Conservation (phyloP, 92 coral and sea anemone genomes). For the Pocillopora grandis region DNA sequence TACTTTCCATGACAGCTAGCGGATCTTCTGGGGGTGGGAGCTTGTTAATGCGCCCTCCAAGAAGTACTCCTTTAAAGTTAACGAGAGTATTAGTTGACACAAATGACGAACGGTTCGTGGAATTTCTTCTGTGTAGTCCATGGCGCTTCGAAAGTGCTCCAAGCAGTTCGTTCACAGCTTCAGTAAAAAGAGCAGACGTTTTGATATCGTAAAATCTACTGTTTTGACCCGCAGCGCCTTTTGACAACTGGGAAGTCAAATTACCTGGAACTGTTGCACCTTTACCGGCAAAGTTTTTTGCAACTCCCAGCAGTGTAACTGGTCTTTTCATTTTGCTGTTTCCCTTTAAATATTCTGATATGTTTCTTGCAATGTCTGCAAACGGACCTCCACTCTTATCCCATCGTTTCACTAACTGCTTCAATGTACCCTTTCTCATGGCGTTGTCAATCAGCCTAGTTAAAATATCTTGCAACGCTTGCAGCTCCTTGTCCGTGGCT, state of each 20-base stretch:
- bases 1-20: background rate
- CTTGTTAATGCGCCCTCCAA: slow-evolving; percentile 44
- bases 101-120: slow-evolving; percentile 14
- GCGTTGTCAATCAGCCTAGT: slow-evolving; percentile 25
- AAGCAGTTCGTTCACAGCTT: slow-evolving; percentile 29
- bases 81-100: slow-evolving; percentile 22
- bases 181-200: background rate
- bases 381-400: slow-evolving; percentile 37
- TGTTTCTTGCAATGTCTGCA: slow-evolving; percentile 36
- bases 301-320: background rate
- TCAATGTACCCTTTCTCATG: slow-evolving; percentile 23
- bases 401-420: slow-evolving; percentile 27
- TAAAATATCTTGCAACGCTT: slow-evolving; percentile 13
- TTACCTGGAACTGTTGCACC: background rate
- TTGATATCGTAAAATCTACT: background rate
- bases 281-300: background rate
- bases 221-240: slow-evolving; percentile 1
- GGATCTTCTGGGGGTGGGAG: background rate
- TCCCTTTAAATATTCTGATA: slow-evolving; percentile 25
- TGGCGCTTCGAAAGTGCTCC: slow-evolving; percentile 25
- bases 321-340: background rate
- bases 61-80: slow-evolving; percentile 20
- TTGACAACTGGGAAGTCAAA: background rate
- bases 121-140: slow-evolving; percentile 2
- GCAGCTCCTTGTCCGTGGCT: background rate